Conservation (phyloP, 2,888 invertebrate species). For the Meteorus colon region DNA sequence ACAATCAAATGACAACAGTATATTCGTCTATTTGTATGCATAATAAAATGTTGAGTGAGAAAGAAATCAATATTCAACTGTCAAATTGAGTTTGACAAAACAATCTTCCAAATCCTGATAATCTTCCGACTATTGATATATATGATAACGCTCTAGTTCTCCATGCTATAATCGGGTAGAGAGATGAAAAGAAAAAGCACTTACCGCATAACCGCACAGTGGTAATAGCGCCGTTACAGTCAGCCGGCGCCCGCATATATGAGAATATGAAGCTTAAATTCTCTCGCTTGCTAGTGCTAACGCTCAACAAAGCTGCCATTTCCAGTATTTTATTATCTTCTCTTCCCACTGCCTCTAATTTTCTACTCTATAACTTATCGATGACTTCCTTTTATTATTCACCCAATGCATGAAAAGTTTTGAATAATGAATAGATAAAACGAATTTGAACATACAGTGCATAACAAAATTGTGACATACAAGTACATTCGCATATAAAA, state of each 20-base stretch:
- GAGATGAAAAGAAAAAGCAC: conserved; percentile 6
- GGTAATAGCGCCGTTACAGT: conserved; percentile 44
- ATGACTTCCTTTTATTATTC: neutral
- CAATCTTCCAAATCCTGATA: neutral
- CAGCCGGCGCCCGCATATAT: conserved; percentile 40
- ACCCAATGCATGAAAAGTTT: neutral
- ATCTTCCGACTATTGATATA: neutral
- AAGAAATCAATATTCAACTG: neutral
- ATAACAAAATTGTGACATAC: neutral
- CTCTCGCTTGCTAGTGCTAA: neutral
- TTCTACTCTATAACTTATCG: neutral
- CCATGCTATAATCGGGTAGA: neutral
- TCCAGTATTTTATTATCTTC: neutral
- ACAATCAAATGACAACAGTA: neutral
- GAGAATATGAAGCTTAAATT: conserved; percentile 27
- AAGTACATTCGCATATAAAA: neutral
- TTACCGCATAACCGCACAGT: conserved; percentile 36
- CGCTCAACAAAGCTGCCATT: neutral
- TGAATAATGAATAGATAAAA: neutral
- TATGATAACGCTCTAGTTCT: conserved; percentile 6
- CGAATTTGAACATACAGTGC: neutral
- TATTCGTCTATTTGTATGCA: neutral
- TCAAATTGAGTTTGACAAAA: neutral
- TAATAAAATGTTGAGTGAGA: too few relatives aligned
- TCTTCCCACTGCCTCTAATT: neutral